Conservation (phyloP, 2,113 vertebrate species). For the Gambusia holbrooki region DNA sequence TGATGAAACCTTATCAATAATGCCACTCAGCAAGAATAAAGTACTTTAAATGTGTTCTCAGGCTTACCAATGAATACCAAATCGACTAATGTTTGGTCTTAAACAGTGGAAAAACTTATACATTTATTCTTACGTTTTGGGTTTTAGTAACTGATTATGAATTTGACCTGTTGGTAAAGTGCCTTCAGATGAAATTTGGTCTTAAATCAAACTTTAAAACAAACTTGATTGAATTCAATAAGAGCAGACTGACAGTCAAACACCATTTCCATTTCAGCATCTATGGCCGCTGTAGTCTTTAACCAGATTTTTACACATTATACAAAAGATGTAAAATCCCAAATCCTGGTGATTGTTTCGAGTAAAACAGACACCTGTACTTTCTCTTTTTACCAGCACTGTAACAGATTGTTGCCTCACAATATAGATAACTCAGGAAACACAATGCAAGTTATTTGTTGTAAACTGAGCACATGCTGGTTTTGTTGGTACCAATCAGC, state of each 20-base stretch:
- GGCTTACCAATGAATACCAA: too few species aligned
- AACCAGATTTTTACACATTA: slow-evolving; percentile 29
- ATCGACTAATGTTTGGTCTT: too few species aligned
- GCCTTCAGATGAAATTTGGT: too few species aligned
- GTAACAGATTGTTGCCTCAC: slow-evolving; percentile 29
- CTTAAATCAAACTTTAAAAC: background rate
- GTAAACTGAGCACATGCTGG: too few species aligned
- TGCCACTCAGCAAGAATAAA: background rate
- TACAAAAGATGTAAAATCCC: slow-evolving; percentile 41
- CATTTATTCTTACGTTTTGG: too few species aligned
- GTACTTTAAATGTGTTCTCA: background rate
- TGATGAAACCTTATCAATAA: slow-evolving; percentile 31
- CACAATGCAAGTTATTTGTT: background rate
- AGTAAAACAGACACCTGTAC: slow-evolving; percentile 64
- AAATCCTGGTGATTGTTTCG: slow-evolving; percentile 67
- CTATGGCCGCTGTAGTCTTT: slow-evolving; percentile 16
- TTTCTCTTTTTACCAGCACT: slow-evolving; percentile 57
- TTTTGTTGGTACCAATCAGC: too few species aligned
- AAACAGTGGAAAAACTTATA: too few species aligned
- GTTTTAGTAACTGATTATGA: too few species aligned
- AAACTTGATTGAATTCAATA: background rate
- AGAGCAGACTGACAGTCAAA: slow-evolving; percentile 15
- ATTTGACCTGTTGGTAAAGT: too few species aligned
- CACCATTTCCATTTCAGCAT: slow-evolving; percentile 2
- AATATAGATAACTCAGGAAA: background rate